Base-by-base conservation (phyloP, 64 coral and sea anemone genomes). In the Pocillopora verrucosa region DNA sequence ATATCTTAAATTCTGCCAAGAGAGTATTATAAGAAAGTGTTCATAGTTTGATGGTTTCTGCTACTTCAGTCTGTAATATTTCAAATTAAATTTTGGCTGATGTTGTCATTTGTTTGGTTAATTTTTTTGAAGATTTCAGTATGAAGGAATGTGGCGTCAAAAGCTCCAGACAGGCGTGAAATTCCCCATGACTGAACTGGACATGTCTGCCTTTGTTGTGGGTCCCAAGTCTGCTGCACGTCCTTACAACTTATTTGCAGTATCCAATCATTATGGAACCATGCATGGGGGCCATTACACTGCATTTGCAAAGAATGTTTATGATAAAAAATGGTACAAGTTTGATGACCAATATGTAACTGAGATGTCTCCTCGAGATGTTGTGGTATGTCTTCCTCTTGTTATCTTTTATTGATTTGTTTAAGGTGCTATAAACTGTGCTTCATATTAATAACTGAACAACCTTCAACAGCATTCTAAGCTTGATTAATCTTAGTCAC, bases 211-310 rank as follows among this genome's bases (percentile, higher is more conserved):
- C 13, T 82, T 84, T 65, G 91, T 95, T 13, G 75, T 87, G 25
- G 97, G 97, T 22, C 97, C 93, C 30, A 89, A 79, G 13, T 86
- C 72, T 13, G 45, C 59, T 74, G 16, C 16, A 58, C 25, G 73
- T 51, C 7, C 3, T 7, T 99, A 99, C 79, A 72, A 95, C 15
- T 61, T 99, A 72, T 90, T 91, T 63, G 94, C 90, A 1, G 94
- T 99, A 16, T 99, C 97, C 37, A 99, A 99, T 82, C 97, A 99
- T 45, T 99, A 95, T 38, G 97, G 97, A 13, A 95, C 97, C n/a
- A 99, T 99, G 97, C 93, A 95, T 60, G 94, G 97, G 30, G 97
- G 97, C 10, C 97, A 99, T 70, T 99, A 99, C 82, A 99, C 97
- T 9, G 97, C 97, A 41, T 99, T 95, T 74, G 92, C 88, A 84